Conservation (phyloP, 2,888 invertebrate genomes). For the Drosophila nr. medialis region DNA sequence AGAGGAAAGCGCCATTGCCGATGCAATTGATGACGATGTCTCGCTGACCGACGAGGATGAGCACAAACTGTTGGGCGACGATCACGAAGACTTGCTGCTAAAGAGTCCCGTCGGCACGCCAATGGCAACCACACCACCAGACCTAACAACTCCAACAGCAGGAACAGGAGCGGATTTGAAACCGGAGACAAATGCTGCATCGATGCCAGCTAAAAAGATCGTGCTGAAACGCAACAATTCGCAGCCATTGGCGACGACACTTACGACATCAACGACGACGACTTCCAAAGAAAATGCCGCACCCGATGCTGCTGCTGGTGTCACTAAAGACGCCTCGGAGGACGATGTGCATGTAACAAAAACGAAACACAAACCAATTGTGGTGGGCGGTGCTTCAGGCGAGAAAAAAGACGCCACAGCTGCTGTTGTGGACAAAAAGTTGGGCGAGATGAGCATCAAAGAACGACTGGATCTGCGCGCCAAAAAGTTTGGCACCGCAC, state of each 20-base stretch:
- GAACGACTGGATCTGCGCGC: slow-evolving; percentile 91
- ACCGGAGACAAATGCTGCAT: slow-evolving; percentile 21
- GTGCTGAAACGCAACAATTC: slow-evolving; percentile 82
- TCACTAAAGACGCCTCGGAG: slow-evolving; percentile 83
- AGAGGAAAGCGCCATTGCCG: slow-evolving; percentile 85
- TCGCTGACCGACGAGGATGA: slow-evolving; percentile 85
- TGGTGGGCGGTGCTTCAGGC: slow-evolving; percentile 55
- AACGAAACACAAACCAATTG: slow-evolving; percentile 77
- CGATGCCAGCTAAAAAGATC: slow-evolving; percentile 74
- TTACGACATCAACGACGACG: slow-evolving; percentile 30
- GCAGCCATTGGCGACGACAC: slow-evolving; percentile 28
- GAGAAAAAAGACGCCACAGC: slow-evolving; percentile 51
- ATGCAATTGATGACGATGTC: slow-evolving; percentile 85
- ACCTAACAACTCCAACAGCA: background rate
- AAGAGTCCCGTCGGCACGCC: slow-evolving; percentile 81
- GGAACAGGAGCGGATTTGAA: slow-evolving; percentile 16
- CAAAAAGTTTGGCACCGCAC: slow-evolving; percentile 90
- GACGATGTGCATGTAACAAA: slow-evolving; percentile 84
- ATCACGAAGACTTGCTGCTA: slow-evolving; percentile 77
- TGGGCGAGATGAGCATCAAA: slow-evolving; percentile 86
- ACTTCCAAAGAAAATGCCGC: slow-evolving; percentile 79
- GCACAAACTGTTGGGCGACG: slow-evolving; percentile 79
- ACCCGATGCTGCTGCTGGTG: slow-evolving; percentile 67
- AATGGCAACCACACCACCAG: slow-evolving; percentile 49
- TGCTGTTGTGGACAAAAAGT: slow-evolving; percentile 85